These are phyloP conservation scores for Siniperca obscura DNA, from an alignment of 2,797 vertebrate species.

Conservation along the genomic window DNA sequence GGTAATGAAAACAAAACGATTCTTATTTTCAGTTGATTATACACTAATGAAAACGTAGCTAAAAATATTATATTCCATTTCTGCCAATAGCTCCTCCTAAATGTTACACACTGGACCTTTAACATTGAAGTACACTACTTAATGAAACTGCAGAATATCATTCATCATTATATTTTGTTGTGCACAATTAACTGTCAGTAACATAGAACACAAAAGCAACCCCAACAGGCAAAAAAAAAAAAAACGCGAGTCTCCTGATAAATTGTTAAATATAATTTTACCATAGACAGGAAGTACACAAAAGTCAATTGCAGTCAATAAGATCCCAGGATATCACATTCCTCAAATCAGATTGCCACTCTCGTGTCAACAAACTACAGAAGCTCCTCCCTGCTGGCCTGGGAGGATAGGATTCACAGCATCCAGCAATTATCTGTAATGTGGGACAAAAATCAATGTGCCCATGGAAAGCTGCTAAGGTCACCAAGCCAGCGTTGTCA, in stretches of 20 bases:
- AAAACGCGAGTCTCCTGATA: constrained; percentile 27
- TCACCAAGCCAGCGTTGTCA: constrained; percentile 79
- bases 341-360: constrained; percentile 83
- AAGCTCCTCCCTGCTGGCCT: constrained; percentile 78
- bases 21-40: no score
- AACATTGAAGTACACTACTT: constrained; percentile 38
- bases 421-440: constrained; percentile 93
- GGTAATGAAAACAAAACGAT: no score
- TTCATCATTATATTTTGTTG: constrained; percentile 24
- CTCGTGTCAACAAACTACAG: constrained; percentile 81
- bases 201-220: constrained; percentile 24
- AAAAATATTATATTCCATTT: no score
- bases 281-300: constrained; percentile 70
- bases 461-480: constrained; percentile 87
- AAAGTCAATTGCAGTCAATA: constrained; percentile 76
- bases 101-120: no score
- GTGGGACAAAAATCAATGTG: constrained; percentile 91
- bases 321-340: constrained; percentile 76
- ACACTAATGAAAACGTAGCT: no score
- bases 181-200: constrained; percentile 24
- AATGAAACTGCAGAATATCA: constrained; percentile 23
- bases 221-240: constrained; percentile 33
- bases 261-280: constrained; percentile 51
- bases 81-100: no score
- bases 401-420: constrained; percentile 91